phyloP scores from a whole-genome alignment of 2,797 vertebrate genomes.

The Haliaeetus albicilla region DNA sequence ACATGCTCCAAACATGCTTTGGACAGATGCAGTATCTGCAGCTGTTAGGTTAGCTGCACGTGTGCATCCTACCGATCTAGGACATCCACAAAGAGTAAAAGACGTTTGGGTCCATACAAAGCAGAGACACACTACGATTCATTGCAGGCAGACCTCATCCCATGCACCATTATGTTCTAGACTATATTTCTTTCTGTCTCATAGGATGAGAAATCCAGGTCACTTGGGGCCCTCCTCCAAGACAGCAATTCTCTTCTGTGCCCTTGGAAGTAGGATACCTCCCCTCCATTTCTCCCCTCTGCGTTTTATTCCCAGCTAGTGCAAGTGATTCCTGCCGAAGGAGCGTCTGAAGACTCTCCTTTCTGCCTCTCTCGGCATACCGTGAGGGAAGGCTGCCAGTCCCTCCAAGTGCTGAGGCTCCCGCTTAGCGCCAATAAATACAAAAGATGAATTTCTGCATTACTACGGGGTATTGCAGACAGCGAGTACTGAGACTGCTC shows the following conservation, averaged over 20 bases:
- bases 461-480: background rate
- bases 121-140: background rate
- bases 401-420: background rate
- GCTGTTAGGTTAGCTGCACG: background rate
- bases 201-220: background rate
- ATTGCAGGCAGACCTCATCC: background rate
- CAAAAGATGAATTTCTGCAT: background rate
- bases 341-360: background rate
- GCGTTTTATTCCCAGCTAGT: background rate
- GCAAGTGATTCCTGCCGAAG: background rate
- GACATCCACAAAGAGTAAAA: background rate
- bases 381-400: background rate
- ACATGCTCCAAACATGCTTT: background rate
- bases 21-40: background rate
- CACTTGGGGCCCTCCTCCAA: background rate
- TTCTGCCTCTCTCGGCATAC: background rate
- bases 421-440: background rate
- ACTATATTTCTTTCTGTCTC: background rate
- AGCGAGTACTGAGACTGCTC: background rate
- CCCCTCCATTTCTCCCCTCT: background rate
- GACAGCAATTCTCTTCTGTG: background rate
- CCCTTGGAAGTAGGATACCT: background rate
- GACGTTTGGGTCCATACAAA: accelerated
- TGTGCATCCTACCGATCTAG: accelerated
- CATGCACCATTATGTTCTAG: background rate